phyloP scores from a whole-genome alignment of 2,113 vertebrate genomes.

The Eupsittula cactorum region DNA sequence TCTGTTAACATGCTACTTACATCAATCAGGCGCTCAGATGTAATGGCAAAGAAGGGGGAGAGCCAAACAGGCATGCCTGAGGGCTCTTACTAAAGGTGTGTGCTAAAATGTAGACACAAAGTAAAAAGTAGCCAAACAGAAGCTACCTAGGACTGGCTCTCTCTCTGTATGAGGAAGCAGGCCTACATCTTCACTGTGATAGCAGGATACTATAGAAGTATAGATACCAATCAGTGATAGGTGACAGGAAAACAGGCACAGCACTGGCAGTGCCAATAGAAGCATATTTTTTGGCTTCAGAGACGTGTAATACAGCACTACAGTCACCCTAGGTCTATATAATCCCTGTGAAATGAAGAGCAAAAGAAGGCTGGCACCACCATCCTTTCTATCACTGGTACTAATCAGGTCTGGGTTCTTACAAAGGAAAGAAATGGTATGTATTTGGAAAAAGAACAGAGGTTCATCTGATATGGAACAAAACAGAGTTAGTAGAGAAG shows the following conservation, averaged over 20 bases:
- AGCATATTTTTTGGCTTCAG: background rate
- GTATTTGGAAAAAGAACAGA: background rate
- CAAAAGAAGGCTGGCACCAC: background rate
- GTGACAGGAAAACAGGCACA: background rate
- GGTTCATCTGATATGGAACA: background rate
- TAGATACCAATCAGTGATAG: background rate
- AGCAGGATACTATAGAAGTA: background rate
- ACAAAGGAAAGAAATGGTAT: background rate
- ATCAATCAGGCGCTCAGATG: slow-evolving; percentile 2
- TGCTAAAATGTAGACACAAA: background rate
- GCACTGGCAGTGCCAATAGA: background rate
- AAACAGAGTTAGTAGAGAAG: background rate
- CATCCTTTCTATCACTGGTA: background rate
- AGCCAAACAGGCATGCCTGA: background rate
- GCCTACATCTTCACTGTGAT: background rate
- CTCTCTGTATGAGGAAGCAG: background rate
- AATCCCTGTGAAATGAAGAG: background rate
- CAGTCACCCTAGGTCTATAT: fast-evolving
- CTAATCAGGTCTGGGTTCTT: background rate
- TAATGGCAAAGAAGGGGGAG: background rate
- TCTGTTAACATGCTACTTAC: background rate
- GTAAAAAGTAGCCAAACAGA: background rate
- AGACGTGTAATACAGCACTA: background rate
- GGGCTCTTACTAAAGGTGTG: background rate
- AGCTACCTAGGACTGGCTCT: background rate